Conservation (phyloP, 2,113 vertebrate genomes). For the Bos indicus region DNA sequence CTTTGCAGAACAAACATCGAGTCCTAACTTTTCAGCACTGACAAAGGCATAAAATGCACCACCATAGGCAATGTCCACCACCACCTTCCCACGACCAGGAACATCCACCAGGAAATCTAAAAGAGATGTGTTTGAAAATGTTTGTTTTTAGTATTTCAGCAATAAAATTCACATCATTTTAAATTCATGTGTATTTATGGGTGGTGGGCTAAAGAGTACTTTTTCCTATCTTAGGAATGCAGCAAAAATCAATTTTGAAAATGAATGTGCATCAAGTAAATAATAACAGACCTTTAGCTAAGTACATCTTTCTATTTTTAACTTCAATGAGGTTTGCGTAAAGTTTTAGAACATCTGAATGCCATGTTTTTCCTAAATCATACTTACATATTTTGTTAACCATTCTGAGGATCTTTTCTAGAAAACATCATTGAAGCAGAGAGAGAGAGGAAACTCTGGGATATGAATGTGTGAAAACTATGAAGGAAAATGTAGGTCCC, state of each 20-base stretch:
- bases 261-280: not conserved
- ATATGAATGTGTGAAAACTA: not conserved
- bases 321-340: not conserved
- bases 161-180: not conserved
- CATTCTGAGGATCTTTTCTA: not conserved
- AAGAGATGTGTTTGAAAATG: conserved; percentile 27
- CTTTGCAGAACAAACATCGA: conserved; percentile 85
- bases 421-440: not conserved
- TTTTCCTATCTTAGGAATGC: not conserved
- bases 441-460: not conserved
- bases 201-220: rapidly evolving
- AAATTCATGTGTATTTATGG: not conserved
- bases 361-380: not conserved
- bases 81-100: conserved; percentile 84
- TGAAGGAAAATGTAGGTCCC: not conserved
- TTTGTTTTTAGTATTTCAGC: conserved; percentile 1
- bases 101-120: conserved; percentile 86
- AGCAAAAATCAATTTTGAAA: conserved; percentile 7
- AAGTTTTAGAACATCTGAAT: not conserved
- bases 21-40: conserved; percentile 85
- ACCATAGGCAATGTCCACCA: conserved; percentile 90
- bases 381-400: not conserved
- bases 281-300: not conserved
- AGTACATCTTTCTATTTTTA: not conserved
- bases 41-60: conserved; percentile 95